A percentile compares a stretch with the other conserved stretches of the same genome.
Conservation (phyloP, 1,140 invertebrate genomes). For the Cheumatopsyche charites region DNA sequence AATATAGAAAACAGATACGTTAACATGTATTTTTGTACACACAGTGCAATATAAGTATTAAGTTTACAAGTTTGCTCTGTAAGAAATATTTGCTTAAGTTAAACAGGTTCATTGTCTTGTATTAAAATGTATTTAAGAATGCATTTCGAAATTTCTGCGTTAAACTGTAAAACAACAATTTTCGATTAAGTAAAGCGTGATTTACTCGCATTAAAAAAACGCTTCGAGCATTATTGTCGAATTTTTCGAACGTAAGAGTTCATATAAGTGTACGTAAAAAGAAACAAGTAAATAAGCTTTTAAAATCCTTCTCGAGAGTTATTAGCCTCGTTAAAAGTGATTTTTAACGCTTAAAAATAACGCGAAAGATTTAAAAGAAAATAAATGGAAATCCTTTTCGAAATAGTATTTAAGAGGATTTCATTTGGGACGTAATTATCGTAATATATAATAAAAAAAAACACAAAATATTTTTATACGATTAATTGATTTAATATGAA, state of each 20-base stretch:
- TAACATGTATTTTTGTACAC: too few relatives aligned
- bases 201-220: conserved; percentile 8
- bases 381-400: conserved; percentile 22
- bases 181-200: conserved; percentile 5
- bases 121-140: too few relatives aligned
- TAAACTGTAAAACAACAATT: neutral
- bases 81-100: too few relatives aligned
- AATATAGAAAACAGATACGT: too few relatives aligned
- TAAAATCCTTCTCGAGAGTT: conserved; percentile 11
- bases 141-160: too few relatives aligned
- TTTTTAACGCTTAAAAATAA: conserved; percentile 12
- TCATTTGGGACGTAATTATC: neutral
- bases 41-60: too few relatives aligned
- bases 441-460: neutral
- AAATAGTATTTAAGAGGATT: neutral
- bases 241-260: neutral
- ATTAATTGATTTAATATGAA: neutral
- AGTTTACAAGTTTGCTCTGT: too few relatives aligned
- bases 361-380: neutral
- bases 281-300: neutral
- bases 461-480: conserved; percentile 5
- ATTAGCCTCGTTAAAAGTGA: conserved; percentile 13
- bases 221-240: conserved; percentile 7
- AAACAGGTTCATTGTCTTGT: too few relatives aligned
- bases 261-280: neutral